Evolutionary conservation across 2,113 vertebrate genomes (phyloP).

Genomic region (Syngnathus scovelli): DNA sequence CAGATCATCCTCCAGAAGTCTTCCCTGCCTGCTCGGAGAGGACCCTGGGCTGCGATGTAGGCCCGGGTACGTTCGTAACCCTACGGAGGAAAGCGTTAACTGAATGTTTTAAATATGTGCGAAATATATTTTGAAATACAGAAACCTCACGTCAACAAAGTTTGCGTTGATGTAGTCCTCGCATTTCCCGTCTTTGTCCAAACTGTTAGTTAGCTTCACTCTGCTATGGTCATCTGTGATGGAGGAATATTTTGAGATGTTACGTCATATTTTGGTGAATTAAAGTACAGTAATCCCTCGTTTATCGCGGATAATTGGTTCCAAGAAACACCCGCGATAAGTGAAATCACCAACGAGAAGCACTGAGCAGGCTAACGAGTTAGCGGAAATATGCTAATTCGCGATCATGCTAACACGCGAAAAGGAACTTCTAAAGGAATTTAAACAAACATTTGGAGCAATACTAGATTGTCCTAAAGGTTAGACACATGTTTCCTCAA

Average conservation of each 20-base stretch:
- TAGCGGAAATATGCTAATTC: too few relatives aligned
- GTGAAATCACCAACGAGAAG: too few relatives aligned
- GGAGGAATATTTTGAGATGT: slow-evolving; percentile 8
- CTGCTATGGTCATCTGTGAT: slow-evolving; percentile 90
- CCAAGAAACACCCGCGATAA: too few relatives aligned
- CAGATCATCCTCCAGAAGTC: slow-evolving; percentile 99
- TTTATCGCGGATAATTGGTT: too few relatives aligned
- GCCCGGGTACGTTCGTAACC: slow-evolving; percentile 89
- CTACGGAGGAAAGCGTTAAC: slow-evolving; percentile 54
- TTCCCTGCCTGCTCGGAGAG: slow-evolving; percentile 85
- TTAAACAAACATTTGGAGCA: too few relatives aligned
- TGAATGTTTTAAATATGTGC: too few relatives aligned
- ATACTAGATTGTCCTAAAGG: too few relatives aligned
- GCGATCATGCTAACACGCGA: too few relatives aligned
- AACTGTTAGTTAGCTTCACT: slow-evolving; percentile 84
- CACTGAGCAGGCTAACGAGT: too few relatives aligned
- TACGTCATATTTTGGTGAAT: not conserved
- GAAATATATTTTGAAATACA: not conserved
- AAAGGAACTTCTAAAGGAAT: too few relatives aligned
- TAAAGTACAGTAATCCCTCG: too few relatives aligned
- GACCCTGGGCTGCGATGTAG: slow-evolving; percentile 95
- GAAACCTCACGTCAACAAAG: slow-evolving; percentile 85
- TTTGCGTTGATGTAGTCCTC: slow-evolving; percentile 98
- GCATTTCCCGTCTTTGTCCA: slow-evolving; percentile 82
- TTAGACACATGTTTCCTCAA: too few relatives aligned